Percentiles rank a stretch among this genome's conserved stretches.
Evolutionary conservation across 2,797 vertebrate species (phyloP).

Genomic region (Eulemur albifrons): DNA sequence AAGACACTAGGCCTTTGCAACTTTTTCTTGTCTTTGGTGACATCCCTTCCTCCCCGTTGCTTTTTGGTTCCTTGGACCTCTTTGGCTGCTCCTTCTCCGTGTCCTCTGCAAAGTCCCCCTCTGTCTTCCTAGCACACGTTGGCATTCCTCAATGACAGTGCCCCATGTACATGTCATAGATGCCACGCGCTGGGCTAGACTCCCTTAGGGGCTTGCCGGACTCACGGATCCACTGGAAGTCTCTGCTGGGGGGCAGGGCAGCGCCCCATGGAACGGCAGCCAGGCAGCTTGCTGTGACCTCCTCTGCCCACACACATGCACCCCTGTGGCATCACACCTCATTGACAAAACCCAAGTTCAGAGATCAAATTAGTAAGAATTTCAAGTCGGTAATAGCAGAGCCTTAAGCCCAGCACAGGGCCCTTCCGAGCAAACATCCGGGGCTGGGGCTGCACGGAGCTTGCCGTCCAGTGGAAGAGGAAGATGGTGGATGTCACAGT

Average conservation of each 20-base stretch:
- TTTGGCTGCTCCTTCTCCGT: not conserved
- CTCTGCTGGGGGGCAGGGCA: not conserved
- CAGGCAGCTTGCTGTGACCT: not conserved
- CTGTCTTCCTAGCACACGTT: not conserved
- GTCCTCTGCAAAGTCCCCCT: not conserved
- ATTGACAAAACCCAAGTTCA: not conserved
- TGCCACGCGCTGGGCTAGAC: accelerated
- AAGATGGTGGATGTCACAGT: accelerated
- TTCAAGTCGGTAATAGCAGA: not conserved
- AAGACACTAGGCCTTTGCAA: no score
- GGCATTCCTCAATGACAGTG: no score
- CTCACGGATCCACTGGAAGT: accelerated
- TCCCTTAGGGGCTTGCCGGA: not conserved
- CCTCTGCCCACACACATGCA: accelerated
- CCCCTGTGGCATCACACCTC: accelerated
- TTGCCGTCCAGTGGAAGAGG: not conserved
- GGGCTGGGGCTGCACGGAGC: not conserved
- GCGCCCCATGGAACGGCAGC: not conserved
- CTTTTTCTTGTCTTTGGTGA: not conserved
- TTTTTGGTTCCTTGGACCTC: not conserved
- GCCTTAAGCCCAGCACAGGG: not conserved
- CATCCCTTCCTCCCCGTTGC: no score
- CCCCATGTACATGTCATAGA: accelerated
- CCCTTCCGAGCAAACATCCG: accelerated
- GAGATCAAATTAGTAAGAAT: not conserved